Evolutionary conservation across 2,113 vertebrate species (phyloP), one percentile per base, ranked within the genome.

Genomic region (Propithecus coquereli): DNA sequence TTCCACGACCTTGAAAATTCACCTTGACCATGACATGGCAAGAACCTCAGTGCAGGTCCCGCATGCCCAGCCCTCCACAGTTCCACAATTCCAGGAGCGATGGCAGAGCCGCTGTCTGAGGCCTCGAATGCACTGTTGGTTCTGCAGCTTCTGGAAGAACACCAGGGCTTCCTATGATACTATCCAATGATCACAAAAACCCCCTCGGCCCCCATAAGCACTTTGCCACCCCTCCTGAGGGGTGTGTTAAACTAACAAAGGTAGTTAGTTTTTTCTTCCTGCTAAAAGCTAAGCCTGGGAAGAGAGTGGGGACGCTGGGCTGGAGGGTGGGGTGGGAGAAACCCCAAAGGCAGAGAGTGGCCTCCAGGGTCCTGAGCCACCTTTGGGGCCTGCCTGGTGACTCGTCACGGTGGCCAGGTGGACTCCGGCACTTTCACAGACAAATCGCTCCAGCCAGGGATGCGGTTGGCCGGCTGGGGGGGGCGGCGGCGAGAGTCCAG

Each of bases 121-220:
- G 13, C 34, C 77, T 27, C 8, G 32, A 11, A 27, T 6, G 68
- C 25, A 32, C 17, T 61, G 59, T 22, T 5, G 13, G 63, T 20
- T 37, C 17, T 1, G 4, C 10, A 0, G 63, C 30, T 8, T 30
- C 89, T 13, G n/a, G 34, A 89, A 88, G 79, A 50, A 37, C 12
- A 13, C 4, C 0, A 20, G n/a, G 22, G 6, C 8, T 16, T 13
- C n/a, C 2, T 43, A 6, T 0, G 22, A 8, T 6, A 27, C 30
- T 12, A 5, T 34, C 14, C 27, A 1, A 7, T 0, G 37, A 17
- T 37, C 54, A 45, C 52, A 57, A n/a, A n/a, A 79, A 11, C 32
- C n/a, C 0, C 0, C 34, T 7, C 0, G 0, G 50, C 34, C 79
- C 34, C 37, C 25, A 23, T 3, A 8, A 3, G 1, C 45, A 12